A percentile compares a stretch with the other conserved stretches of the same genome.
These are phyloP conservation scores for Oreochromis aureus DNA, from an alignment of 2,113 vertebrate genomes.

Conservation along the genomic window DNA sequence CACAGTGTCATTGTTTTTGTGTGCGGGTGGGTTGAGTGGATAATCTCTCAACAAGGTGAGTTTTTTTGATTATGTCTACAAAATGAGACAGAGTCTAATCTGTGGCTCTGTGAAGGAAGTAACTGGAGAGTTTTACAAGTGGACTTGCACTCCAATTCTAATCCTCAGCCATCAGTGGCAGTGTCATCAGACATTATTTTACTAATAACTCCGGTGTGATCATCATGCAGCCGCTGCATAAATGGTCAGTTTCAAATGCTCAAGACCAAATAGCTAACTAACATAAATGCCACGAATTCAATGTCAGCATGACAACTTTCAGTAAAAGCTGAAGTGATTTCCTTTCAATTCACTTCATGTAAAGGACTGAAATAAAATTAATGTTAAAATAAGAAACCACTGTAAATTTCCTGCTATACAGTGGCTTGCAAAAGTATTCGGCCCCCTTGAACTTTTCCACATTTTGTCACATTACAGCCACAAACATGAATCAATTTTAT, in stretches of 20 bases:
- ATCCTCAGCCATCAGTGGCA: background rate
- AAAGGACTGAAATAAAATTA: background rate
- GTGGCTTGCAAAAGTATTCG: no score
- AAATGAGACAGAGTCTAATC: background rate
- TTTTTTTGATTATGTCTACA: background rate
- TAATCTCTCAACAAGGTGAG: background rate
- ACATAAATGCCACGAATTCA: background rate
- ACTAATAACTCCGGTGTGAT: background rate
- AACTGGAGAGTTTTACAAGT: background rate
- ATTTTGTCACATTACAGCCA: no score
- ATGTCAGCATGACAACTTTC: background rate
- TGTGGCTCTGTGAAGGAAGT: background rate
- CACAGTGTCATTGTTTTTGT: background rate
- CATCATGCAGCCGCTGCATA: background rate
- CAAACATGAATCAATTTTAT: no score
- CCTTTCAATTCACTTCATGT: background rate
- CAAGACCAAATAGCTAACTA: background rate
- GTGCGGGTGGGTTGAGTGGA: background rate
- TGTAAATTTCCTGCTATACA: background rate
- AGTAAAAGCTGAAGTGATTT: background rate
- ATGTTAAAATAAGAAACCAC: background rate
- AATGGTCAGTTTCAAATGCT: background rate
- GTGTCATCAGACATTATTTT: background rate
- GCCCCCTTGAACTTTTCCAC: no score
- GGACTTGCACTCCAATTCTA: background rate